Evolutionary conservation across 2,797 vertebrate genomes (phyloP), one percentile per base, ranked within the genome.

Genomic region (Agapornis canus): DNA sequence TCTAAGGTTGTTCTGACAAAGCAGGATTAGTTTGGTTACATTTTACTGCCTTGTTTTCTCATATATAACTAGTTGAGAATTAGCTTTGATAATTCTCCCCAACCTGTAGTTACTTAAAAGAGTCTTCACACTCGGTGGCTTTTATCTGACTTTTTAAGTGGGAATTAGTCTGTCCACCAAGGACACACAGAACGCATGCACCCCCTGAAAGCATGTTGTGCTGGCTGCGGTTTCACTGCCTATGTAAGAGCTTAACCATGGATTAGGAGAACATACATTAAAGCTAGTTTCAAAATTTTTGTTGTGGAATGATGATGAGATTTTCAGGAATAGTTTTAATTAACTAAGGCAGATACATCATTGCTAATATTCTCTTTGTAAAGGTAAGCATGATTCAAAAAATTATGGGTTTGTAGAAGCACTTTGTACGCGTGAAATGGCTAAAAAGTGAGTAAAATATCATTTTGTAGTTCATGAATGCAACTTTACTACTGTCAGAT

Each of bases 41-140:
- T 84, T 94, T 80, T 90, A 11, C 52, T 88, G 31, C 68, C 20
- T 61, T 85, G 13, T 5, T 76, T 86, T 89, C 6, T n/a, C 25
- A 19, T 69, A 43, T 78, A 71, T 18, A 71, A 35, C 9, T 42
- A 57, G n/a, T 48, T 81, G 18, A 1, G 2, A 25, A 2, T 72
- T 86, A 57, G 18, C 13, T 76, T 77, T 39, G 9, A 12, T 69
- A 73, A 52, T 73, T 94, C 27, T 63, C 12, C 19, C 8, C 19
- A 40, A 23, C 26, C 43, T 70, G 1, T 59, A 26, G 16, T 78
- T 39, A 57, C 7, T 42, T 54, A 27, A 69, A n/a, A 78, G 85
- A 49, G 15, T 73, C 19, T 63, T 91, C 31, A 49, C 5, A 7
- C 20, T 39, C 42, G 23, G 18, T 52, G 14, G 31, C 35, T 94